Evolutionary conservation across 2,797 vertebrate species (phyloP), one percentile per base, ranked within the genome.

Genomic region (Pipistrellus nathusii): DNA sequence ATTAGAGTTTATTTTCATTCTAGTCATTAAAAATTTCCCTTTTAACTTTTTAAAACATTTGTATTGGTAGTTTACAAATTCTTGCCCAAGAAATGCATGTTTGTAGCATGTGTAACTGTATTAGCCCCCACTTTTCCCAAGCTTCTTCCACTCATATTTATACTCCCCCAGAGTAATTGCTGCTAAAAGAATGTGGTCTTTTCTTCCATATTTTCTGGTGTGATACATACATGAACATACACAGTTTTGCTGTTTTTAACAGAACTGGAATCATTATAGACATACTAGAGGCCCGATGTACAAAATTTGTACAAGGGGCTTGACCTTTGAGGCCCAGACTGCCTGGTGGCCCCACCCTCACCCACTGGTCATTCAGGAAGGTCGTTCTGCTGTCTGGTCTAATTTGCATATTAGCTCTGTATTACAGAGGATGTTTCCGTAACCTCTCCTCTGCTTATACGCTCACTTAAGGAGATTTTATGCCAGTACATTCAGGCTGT

Each of bases 11-110:
- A 27, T 89, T 89, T 71, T 68, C 30, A 20, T 85, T 90, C 73
- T 87, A 90, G 38, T 81, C 23, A 76, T 62, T 86, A 87, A 44
- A 87, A 89, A 66, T 90, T 94, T 77, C 25, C 15, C 68, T 41
- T 59, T 83, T 93, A 66, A 93, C 41, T 78, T 92, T 91, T 80
- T n/a, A 64, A 51, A 6, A 20, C 64, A 23, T 80, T 88, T 92
- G 14, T 91, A 57, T 85, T 88, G 21, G 44, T 62, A 55, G 21
- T 86, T 96, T 72, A 46, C 72, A 90, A 88, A 15, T 64, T 59
- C 21, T 90, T 92, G 62, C 53, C 46, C 64, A 85, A 48, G 35
- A 90, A 90, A 46, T 30, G 6, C 17, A 21, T 81, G 23, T 18
- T 57, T 75, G 48, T 80, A 35, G 44, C n/a, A 30, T 20, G 10